Evolutionary conservation across 1,140 invertebrate species (phyloP).

Genomic region (Mactra quadrangularis): DNA sequence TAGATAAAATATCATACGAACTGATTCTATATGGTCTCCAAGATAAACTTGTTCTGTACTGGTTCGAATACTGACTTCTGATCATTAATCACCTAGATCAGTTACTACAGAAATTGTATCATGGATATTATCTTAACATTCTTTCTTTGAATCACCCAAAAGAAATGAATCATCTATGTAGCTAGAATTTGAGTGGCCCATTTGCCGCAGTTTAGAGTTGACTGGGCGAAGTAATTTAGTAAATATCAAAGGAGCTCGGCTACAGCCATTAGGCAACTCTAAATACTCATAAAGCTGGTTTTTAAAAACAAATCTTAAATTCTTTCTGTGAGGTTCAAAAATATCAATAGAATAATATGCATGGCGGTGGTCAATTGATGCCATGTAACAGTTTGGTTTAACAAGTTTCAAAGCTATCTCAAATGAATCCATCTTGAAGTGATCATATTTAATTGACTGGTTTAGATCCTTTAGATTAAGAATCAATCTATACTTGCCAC

Average conservation of each 20-base stretch:
- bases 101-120: conserved; percentile 22
- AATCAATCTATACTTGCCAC: conserved; percentile 55
- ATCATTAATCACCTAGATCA: conserved; percentile 50
- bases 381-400: conserved; percentile 47
- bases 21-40: conserved; percentile 63
- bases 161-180: conserved; percentile 42
- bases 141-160: conserved; percentile 38
- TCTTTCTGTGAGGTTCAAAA: background rate
- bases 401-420: conserved; percentile 18
- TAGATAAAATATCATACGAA: conserved; percentile 39
- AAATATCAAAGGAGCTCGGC: conserved; percentile 14
- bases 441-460: conserved; percentile 13
- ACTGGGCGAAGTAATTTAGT: conserved; percentile 37
- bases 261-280: conserved; percentile 8
- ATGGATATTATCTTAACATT: conserved; percentile 56
- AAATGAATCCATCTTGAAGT: conserved; percentile 46
- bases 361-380: conserved; percentile 61
- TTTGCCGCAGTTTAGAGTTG: conserved; percentile 45
- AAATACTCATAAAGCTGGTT: conserved; percentile 15
- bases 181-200: conserved; percentile 44
- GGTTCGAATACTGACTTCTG: conserved; percentile 60
- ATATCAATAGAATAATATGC: conserved; percentile 52
- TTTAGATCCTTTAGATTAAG: conserved; percentile 50
- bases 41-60: conserved; percentile 47
- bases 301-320: conserved; percentile 18